A percentile compares a stretch with the other conserved stretches of the same genome.
Conservation (phyloP, 2,888 invertebrate species). For the Stomorhina lunata region DNA sequence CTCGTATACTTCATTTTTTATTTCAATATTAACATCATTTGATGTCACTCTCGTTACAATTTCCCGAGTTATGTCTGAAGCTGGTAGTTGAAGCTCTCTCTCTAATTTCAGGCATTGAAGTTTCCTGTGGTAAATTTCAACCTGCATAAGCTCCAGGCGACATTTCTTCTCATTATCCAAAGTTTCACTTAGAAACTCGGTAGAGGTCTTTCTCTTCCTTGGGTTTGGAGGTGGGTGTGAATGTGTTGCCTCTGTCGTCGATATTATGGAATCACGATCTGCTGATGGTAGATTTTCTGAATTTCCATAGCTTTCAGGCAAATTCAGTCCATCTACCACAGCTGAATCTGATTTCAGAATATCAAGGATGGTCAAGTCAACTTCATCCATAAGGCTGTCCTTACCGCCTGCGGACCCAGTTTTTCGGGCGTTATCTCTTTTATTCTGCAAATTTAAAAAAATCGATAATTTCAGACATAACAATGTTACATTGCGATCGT, state of each 20-base stretch:
- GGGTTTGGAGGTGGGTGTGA: conserved; percentile 29
- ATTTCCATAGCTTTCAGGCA: conserved; percentile 35
- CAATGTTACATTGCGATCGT: not conserved
- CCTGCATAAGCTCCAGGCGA: conserved; percentile 51
- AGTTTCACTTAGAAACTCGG: conserved; percentile 50
- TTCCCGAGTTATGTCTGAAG: conserved; percentile 12
- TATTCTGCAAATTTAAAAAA: not conserved
- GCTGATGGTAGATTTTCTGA: conserved; percentile 28
- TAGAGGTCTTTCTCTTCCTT: conserved; percentile 41
- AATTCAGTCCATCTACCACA: conserved; percentile 43
- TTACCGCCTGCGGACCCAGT: not conserved
- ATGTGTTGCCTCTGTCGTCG: conserved; percentile 34
- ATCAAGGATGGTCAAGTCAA: not conserved
- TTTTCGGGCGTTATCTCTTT: not conserved
- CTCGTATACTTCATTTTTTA: no score
- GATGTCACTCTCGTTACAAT: no score
- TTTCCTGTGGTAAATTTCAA: conserved; percentile 52
- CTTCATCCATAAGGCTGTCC: conserved; percentile 23
- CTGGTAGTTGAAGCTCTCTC: conserved; percentile 42
- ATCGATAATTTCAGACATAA: not conserved
- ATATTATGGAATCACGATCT: no score
- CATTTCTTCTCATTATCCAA: conserved; percentile 42
- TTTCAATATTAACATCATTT: no score
- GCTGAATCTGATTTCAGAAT: conserved; percentile 4
- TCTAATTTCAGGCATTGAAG: conserved; percentile 47